Base-by-base conservation (phyloP, 2,797 vertebrate genomes). In the Sebastes aleutianus region DNA sequence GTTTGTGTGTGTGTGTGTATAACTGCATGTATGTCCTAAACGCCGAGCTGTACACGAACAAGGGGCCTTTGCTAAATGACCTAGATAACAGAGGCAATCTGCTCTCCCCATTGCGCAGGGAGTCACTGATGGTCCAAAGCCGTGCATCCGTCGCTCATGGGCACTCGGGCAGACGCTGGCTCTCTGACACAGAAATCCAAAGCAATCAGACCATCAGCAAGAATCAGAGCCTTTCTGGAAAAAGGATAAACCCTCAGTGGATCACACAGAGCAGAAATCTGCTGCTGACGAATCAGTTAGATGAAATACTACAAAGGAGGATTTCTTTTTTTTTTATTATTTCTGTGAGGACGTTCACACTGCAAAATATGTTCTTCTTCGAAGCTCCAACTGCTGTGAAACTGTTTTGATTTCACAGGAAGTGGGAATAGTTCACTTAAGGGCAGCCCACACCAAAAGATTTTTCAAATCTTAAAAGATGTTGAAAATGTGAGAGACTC, bases 71-170 rank as follows among this genome's bases (percentile, higher is more conserved):
- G 59, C 76, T 85, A 79, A 73, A 79, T 91, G 89, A 85, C 91
- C 91, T 82, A 92, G 72, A 91, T 89, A 90, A 85, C 65, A 24
- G 76, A 88, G 32, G 54, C 76, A 82, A 84, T 91, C 78, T 90
- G 65, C 69, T 85, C n/a, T 50, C 61, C 59, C 76, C 68, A 67
- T 76, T 24, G 27, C 43, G 50, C n/a, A 62, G 43, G 47, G 69
- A 79, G 87, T 20, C 67, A 57, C 79, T 57, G 65, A 85, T 31
- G 39, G 32, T 74, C 70, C 54, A 74, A 64, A 80, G 66, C 68
- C 69, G 11, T 10, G 66, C 57, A 58, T 61, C n/a, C 66, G 24
- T 74, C 18, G 72, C 79, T 78, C 54, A 75, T 65, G 79, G 86
- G 77, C 75, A 82, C 66, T 72, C 1, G 6, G 76, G 73, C 79